Percentiles rank a stretch among this genome's conserved stretches.
Evolutionary conservation across 2,113 vertebrate genomes (phyloP).

Genomic region (Macrotus californicus): DNA sequence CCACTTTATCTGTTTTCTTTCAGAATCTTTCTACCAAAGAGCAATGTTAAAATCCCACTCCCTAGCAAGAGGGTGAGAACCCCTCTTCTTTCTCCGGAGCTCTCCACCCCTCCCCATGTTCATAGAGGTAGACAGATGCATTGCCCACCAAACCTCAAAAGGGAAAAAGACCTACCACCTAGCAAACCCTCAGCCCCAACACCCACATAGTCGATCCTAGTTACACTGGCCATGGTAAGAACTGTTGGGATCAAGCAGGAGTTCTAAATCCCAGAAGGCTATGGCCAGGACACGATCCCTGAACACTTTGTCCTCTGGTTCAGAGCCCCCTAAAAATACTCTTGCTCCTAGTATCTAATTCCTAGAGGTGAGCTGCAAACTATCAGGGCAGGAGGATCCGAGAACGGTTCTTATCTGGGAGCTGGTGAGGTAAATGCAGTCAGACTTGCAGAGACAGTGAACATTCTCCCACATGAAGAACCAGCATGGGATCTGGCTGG

Average conservation of each 20-base stretch:
- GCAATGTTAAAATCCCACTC: background rate
- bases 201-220: background rate
- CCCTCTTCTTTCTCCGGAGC: background rate
- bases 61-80: background rate
- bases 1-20: constrained; percentile 28
- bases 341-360: background rate
- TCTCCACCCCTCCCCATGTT: background rate
- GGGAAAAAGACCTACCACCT: background rate
- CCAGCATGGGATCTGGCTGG: constrained; percentile 82
- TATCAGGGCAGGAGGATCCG: background rate
- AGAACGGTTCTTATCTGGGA: background rate
- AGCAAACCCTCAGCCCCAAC: background rate
- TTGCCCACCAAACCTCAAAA: background rate
- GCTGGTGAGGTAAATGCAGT: constrained; percentile 87
- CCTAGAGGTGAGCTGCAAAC: background rate
- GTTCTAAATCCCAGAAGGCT: background rate
- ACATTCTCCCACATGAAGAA: background rate
- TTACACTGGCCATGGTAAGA: background rate
- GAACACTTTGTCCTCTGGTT: background rate
- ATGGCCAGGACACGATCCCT: background rate
- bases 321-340: background rate
- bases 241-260: background rate
- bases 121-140: background rate
- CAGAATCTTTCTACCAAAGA: constrained; percentile 32
- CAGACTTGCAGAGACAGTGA: constrained; percentile 84